Evolutionary conservation across 2,888 invertebrate genomes (phyloP).

Genomic region (Graphium colonna): DNA sequence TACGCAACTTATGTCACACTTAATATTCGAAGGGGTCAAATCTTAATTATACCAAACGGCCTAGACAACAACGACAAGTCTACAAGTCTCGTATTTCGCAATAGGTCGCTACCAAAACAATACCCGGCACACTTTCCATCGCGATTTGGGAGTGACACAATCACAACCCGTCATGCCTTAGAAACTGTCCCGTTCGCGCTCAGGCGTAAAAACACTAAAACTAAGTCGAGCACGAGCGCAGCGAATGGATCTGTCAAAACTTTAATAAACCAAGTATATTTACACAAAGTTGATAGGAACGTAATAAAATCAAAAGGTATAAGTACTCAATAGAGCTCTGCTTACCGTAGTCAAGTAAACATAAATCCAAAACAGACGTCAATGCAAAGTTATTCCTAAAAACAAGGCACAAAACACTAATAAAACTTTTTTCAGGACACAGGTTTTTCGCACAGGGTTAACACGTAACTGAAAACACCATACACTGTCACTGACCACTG

Average conservation of each 20-base stretch:
- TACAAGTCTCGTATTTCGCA: slow-evolving; percentile 57
- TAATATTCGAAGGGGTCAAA: slow-evolving; percentile 38
- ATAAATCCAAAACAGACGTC: slow-evolving; percentile 73
- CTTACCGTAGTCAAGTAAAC: slow-evolving; percentile 71
- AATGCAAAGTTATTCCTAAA: slow-evolving; percentile 57
- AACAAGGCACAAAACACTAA: slow-evolving; percentile 73
- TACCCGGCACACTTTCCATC: slow-evolving; percentile 66
- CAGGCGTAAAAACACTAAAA: slow-evolving; percentile 34
- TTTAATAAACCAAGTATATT: slow-evolving; percentile 51
- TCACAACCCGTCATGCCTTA: slow-evolving; percentile 44
- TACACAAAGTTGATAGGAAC: slow-evolving; percentile 40
- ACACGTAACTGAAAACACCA: slow-evolving; percentile 51
- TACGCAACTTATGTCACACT: slow-evolving; percentile 47
- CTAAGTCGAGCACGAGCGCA: slow-evolving; percentile 45
- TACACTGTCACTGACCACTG: slow-evolving; percentile 57
- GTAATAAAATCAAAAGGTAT: slow-evolving; percentile 7
- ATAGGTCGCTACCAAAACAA: slow-evolving; percentile 70
- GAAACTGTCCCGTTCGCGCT: slow-evolving; percentile 51
- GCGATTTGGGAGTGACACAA: slow-evolving; percentile 53
- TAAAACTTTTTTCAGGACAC: slow-evolving; percentile 48
- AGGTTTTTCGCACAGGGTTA: slow-evolving; percentile 44
- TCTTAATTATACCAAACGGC: slow-evolving; percentile 38
- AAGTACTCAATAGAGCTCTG: slow-evolving; percentile 22
- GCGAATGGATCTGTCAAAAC: slow-evolving; percentile 59
- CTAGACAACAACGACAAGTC: slow-evolving; percentile 37